Conservation (phyloP, 1,140 invertebrate species). For the Polyergus mexicanus region DNA sequence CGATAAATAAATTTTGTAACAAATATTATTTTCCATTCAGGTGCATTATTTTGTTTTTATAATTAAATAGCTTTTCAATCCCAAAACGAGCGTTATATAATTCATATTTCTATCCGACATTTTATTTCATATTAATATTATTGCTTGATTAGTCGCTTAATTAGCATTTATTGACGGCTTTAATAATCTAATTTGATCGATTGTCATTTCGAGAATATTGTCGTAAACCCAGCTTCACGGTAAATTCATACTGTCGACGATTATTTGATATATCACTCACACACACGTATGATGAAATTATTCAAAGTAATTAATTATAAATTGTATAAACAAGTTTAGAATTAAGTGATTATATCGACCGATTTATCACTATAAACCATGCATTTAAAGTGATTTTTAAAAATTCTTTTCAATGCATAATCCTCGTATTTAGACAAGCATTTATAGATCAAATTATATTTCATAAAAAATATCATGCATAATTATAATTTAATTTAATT, state of each 20-base stretch:
- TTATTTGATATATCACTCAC: not conserved
- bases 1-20: constrained; percentile 39
- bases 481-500: not conserved
- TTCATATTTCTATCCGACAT: constrained; percentile 13
- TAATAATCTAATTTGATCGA: not conserved
- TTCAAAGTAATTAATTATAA: constrained; percentile 1
- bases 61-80: constrained; percentile 38
- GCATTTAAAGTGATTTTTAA: not conserved
- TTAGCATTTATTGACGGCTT: constrained; percentile 20
- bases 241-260: not conserved
- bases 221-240: not conserved
- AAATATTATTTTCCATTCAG: not conserved
- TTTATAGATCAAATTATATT: not conserved
- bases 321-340: not conserved
- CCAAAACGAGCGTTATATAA: constrained; percentile 7
- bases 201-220: not conserved
- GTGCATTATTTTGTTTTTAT: constrained; percentile 25
- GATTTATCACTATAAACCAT: not conserved
- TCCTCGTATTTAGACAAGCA: not conserved
- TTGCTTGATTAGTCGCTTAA: not conserved
- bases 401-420: not conserved
- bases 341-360: not conserved
- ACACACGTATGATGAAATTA: not conserved
- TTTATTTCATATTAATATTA: not conserved
- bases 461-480: not conserved